Evolutionary conservation across 1,140 invertebrate genomes (phyloP), one percentile per base, ranked within the genome.

Genomic region (Brachionus paranguensis): DNA sequence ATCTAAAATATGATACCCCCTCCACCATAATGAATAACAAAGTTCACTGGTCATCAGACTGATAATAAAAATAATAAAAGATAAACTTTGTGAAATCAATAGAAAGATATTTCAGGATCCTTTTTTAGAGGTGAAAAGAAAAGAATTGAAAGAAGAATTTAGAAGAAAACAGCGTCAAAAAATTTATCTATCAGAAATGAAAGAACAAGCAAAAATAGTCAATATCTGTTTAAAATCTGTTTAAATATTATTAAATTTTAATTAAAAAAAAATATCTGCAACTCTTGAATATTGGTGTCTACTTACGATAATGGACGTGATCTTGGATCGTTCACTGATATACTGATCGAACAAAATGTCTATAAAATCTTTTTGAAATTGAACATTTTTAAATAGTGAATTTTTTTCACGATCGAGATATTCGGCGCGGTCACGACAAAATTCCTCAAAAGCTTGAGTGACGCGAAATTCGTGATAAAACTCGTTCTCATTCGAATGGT

Each of bases 391-490:
- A 3, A 17, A 1, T 0, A 43, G 10, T 14, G 11, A 60, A 64
- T 20, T 60, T 81, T 20, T 60, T 68, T 81, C 78, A 20, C 41
- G n/a, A 45, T 33, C 41, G 1, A 81, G 33, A 68, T 81, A 81
- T 10, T 81, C 78, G 10, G 33, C 50, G 11, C 78, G 50, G 64
- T 81, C 78, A 45, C 78, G 78, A 29, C 78, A 64, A 81, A 81
- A 81, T 33, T 81, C 78, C 24, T 81, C 78, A 24, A 81, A 81
- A 10, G 78, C 78, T 33, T 81, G 78, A 1, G 78, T 81, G 20
- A 81, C 27, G 0, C 78, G 78, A 81, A 81, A 81, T 17, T 81
- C 78, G 17, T 68, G 78, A 47, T 64, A 81, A 81, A 81, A 81
- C 24, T 81, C 78, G 12, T 64, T 64, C n/a, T 81, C 50, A 41